Evolutionary conservation across 2,113 vertebrate genomes (phyloP).

Genomic region (Pelmatolapia mariae): DNA sequence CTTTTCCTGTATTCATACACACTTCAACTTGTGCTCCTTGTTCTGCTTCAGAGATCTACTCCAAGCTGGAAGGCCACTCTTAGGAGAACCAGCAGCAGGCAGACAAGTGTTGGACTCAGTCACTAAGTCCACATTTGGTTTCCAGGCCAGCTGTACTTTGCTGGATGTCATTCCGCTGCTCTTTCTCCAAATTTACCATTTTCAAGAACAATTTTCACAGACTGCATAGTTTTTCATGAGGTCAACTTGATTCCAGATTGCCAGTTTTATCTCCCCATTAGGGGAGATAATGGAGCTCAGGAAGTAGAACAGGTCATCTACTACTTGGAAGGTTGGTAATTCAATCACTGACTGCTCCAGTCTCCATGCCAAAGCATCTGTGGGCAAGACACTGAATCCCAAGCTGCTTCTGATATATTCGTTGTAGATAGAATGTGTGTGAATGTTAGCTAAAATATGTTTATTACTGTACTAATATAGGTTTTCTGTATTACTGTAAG

Average conservation of each 20-base stretch:
- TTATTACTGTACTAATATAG: not conserved
- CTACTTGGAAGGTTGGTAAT: not conserved
- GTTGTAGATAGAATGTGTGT: not conserved
- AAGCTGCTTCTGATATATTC: not conserved
- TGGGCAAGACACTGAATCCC: not conserved
- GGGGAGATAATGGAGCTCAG: not conserved
- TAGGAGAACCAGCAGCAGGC: not conserved
- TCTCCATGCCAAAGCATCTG: not conserved
- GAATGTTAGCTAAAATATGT: not conserved
- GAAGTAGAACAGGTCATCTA: not conserved
- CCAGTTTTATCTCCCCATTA: not conserved
- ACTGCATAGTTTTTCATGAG: not conserved
- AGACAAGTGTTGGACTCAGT: not conserved
- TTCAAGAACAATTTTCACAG: not conserved
- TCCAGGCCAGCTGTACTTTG: not conserved
- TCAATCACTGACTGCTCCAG: not conserved
- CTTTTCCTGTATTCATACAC: not conserved
- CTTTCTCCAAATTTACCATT: not conserved
- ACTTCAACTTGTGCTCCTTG: not conserved
- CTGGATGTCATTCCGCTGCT: rapidly evolving
- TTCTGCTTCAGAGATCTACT: not conserved
- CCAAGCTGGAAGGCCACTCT: not conserved
- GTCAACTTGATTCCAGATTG: not conserved
- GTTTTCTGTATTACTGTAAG: not conserved
- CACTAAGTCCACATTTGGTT: not conserved